These are phyloP conservation scores for Spea bombifrons DNA, from an alignment of 2,113 vertebrate species.

Conservation along the genomic window DNA sequence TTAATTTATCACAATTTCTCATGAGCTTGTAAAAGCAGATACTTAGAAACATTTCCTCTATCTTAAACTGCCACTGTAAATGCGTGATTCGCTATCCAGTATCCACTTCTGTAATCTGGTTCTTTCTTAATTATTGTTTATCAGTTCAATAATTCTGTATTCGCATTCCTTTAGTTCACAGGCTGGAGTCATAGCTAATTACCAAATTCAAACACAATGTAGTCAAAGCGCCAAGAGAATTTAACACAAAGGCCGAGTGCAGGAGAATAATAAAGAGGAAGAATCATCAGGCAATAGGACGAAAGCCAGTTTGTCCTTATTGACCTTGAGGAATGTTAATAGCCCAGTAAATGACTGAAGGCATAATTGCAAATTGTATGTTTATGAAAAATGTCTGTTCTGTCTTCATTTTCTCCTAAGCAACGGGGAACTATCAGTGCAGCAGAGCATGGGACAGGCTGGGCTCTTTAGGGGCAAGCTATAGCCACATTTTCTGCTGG, in stretches of 20 bases:
- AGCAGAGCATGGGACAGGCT: constrained; percentile 31
- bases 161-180: background rate
- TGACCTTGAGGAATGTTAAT: constrained; percentile 48
- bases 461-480: background rate
- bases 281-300: background rate
- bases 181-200: constrained; percentile 5
- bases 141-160: background rate
- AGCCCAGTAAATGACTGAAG: constrained; percentile 45
- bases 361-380: constrained; percentile 45
- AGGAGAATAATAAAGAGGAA: constrained; percentile 24
- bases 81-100: no score
- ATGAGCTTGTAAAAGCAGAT: no score
- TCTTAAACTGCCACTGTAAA: background rate
- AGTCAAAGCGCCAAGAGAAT: constrained; percentile 23
- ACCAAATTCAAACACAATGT: background rate
- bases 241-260: constrained; percentile 12
- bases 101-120: background rate
- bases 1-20: no score
- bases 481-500: background rate
- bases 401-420: constrained; percentile 45
- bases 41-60: background rate
- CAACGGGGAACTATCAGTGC: constrained; percentile 38
- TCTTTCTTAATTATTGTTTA: constrained; percentile 7
- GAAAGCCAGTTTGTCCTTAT: constrained; percentile 32
- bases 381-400: constrained; percentile 47